phyloP scores from a whole-genome alignment of 2,797 vertebrate genomes.

The Pangasius mekongensis region DNA sequence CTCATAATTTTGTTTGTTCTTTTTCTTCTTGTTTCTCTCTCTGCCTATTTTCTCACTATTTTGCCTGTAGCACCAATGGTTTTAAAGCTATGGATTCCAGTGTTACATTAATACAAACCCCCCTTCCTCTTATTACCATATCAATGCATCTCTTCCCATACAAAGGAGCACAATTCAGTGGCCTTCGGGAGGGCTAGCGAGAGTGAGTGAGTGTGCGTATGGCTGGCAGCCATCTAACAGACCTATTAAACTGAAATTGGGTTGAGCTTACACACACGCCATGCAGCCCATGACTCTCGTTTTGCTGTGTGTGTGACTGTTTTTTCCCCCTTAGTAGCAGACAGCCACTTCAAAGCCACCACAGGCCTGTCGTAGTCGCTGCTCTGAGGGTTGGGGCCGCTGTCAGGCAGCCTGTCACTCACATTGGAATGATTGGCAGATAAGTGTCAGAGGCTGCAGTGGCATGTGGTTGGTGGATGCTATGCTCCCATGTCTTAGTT shows the following conservation, averaged over 20 bases:
- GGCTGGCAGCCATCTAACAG: constrained; percentile 58
- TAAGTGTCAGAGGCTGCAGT: constrained; percentile 49
- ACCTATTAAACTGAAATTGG: constrained; percentile 60
- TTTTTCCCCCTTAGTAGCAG: constrained; percentile 45
- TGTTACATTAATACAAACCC: constrained; percentile 55
- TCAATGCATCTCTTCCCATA: constrained; percentile 60
- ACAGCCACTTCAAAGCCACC: constrained; percentile 58
- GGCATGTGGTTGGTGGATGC: constrained; percentile 48
- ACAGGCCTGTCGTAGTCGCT: constrained; percentile 51
- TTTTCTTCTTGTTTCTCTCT: constrained; percentile 48
- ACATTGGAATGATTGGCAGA: constrained; percentile 54
- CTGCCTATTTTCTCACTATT: constrained; percentile 53
- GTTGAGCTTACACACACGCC: constrained; percentile 53
- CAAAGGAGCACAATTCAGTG: constrained; percentile 53
- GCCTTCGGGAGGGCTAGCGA: constrained; percentile 56
- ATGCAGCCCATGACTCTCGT: constrained; percentile 48
- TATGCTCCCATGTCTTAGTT: constrained; percentile 32
- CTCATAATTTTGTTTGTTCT: constrained; percentile 62
- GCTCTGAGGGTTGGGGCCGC: constrained; percentile 41
- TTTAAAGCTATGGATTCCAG: constrained; percentile 58
- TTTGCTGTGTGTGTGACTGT: constrained; percentile 51
- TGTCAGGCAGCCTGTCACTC: constrained; percentile 54
- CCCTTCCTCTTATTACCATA: constrained; percentile 60
- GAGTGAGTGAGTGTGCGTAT: constrained; percentile 49
- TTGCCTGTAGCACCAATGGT: constrained; percentile 53